These are phyloP conservation scores for Megalops atlanticus DNA, from an alignment of 2,113 vertebrate genomes.

Conservation along the genomic window DNA sequence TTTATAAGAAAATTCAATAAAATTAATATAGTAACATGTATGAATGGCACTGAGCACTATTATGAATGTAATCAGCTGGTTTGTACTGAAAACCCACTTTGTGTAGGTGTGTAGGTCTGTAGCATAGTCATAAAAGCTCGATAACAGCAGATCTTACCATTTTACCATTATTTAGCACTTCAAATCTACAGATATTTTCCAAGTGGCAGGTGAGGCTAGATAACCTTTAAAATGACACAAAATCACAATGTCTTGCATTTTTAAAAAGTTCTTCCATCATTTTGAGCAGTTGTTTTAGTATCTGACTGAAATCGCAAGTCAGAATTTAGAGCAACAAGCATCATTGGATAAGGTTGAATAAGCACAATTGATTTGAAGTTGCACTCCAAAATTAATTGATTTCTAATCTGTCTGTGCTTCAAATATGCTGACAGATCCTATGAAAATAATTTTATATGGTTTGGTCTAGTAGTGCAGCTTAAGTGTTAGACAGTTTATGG, in stretches of 20 bases:
- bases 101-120: too few species aligned
- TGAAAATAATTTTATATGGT: slow-evolving; percentile 10
- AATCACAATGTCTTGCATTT: neutral
- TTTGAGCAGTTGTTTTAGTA: neutral
- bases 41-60: too few species aligned
- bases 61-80: too few species aligned
- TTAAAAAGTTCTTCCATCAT: neutral
- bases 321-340: neutral
- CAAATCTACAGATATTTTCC: neutral
- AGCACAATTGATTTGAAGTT: slow-evolving; percentile 12
- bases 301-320: neutral
- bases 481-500: slow-evolving; percentile 1
- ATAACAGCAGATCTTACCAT: too few species aligned
- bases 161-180: neutral
- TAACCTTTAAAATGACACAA: neutral
- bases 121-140: too few species aligned
- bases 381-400: slow-evolving; percentile 7
- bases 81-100: too few species aligned
- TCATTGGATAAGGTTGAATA: neutral
- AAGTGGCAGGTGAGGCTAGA: neutral
- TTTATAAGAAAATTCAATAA: too few species aligned
- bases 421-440: neutral
- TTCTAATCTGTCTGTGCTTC: neutral
- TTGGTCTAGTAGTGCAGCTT: neutral
- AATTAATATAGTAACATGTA: too few species aligned